Evolutionary conservation across 2,888 invertebrate species (phyloP), one percentile per base, ranked within the genome.

Genomic region (Hipparchia sbordonii): DNA sequence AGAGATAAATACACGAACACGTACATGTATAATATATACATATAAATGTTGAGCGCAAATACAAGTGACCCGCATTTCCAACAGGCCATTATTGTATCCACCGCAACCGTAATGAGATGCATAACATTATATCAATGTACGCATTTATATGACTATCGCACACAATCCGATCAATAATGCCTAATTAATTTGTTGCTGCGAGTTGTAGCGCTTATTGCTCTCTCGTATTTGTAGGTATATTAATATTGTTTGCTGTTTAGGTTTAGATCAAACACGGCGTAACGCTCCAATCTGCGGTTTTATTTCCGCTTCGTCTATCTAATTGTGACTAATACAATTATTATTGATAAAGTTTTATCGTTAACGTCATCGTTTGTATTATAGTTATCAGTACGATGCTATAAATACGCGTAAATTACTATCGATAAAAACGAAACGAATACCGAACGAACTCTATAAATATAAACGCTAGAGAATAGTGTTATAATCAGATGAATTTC

Each of bases 61-160:
- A 74, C 79, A 75, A 78, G 84, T 90, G 90, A 91, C 91, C 91
- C 84, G 90, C 85, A 91, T 91, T 89, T 87, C 89, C 89, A 86
- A 89, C 86, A 86, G 87, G 87, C 86, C 85, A 84, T 86, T 86
- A 87, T 82, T 86, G 89, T 89, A 87, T 87, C 85, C 85, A 85
- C 83, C 87, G 87, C 89, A 88, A 85, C 89, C 83, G 84, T 90
- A 90, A 89, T 91, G 88, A 89, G 86, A 86, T 89, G 84, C 84
- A 84, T 82, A 77, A 75, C 78, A 78, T 79, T 77, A 80, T 79
- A 77, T 76, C 74, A 73, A 79, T 78, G 80, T 80, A 79, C 83
- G 76, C 69, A 73, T 71, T 67, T 73, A 73, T 76, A 81, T 83
- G 83, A 81, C 81, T 78, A 83, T 82, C 79, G 79, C 78, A 82